Conservation (phyloP, 92 coral and sea anemone species). For the Zoanthus solanderi region DNA sequence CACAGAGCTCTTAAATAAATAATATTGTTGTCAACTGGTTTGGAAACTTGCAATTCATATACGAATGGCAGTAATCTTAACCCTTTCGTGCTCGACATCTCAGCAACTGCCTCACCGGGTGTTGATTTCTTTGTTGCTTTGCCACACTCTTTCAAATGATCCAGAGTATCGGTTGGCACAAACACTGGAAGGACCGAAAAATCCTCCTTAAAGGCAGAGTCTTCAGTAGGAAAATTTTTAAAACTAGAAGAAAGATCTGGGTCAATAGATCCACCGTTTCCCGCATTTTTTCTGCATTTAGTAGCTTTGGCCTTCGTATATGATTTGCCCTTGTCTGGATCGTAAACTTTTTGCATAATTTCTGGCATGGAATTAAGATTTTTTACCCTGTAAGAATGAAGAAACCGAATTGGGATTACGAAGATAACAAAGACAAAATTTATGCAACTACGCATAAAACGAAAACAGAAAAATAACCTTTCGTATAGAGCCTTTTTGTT, state of each 20-base stretch:
- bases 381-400: slow-evolving; percentile 41
- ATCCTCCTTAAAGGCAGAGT: slow-evolving; percentile 56
- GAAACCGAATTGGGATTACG: slow-evolving; percentile 3
- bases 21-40: slow-evolving; percentile 44
- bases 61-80: slow-evolving; percentile 65
- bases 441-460: slow-evolving; percentile 13
- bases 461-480: background rate
- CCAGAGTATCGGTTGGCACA: slow-evolving; percentile 73
- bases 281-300: slow-evolving; percentile 18
- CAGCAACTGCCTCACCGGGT: slow-evolving; percentile 60
- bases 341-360: slow-evolving; percentile 61
- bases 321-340: slow-evolving; percentile 52
- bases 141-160: slow-evolving; percentile 70
- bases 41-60: slow-evolving; percentile 64
- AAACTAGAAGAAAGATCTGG: slow-evolving; percentile 9
- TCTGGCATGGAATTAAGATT: slow-evolving; percentile 68
- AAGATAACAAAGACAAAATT: background rate
- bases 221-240: slow-evolving; percentile 60
- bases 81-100: slow-evolving; percentile 70
- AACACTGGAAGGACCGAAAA: slow-evolving; percentile 69
- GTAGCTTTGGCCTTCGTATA: slow-evolving; percentile 62
- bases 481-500: too few species aligned
- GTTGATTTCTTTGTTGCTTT: slow-evolving; percentile 64
- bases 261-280: background rate
- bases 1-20: slow-evolving; percentile 70